Base-by-base conservation (phyloP, 1,140 invertebrate genomes). In the Hypothenemus hampei region DNA sequence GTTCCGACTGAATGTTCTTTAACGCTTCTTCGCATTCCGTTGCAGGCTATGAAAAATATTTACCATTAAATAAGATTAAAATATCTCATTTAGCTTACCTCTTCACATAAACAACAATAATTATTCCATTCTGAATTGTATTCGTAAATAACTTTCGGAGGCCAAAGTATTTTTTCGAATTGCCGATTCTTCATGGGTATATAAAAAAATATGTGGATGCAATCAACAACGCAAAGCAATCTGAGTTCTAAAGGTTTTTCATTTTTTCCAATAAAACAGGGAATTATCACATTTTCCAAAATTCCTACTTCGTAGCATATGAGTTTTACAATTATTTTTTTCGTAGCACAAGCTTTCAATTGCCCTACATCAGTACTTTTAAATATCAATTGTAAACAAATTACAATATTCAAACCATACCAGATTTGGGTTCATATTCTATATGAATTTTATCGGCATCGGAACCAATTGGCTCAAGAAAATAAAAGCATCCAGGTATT, bases 261-360 rank as follows among this genome's bases (percentile, higher is more conserved):
- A 11, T 18, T 29, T 13, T 50, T 47, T 3, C 59, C 61, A 10
- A 67, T 40, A 33, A 66, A 69, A 52, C 64, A 65, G 1, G 60
- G 65, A 4, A 69, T 19, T 16, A 58, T 56, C 10, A 66, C 36
- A 8, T 63, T 46, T 40, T 69, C 62, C 20, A 66, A 54, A 29
- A 67, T 48, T 8, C 67, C 65, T 10, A 53, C 35, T 29, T 59
- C 52, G 11, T 53, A 26, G 16, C 64, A 58, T 3, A 11, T 60
- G 4, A 69, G 13, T 15, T 41, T 44, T 4, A 65, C 40, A 11
- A 37, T 23, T 13, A 69, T 52, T 15, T 52, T 56, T 16, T 16
- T 57, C 29, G 31, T 46, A 21, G n/a, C 29, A 13, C 18, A n/a
- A 7, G 49, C 37, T 13, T 46, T 46, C 15, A 61, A 16, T 22